Conservation (phyloP, 2,888 invertebrate genomes). For the Sinohyriopsis cumingii region DNA sequence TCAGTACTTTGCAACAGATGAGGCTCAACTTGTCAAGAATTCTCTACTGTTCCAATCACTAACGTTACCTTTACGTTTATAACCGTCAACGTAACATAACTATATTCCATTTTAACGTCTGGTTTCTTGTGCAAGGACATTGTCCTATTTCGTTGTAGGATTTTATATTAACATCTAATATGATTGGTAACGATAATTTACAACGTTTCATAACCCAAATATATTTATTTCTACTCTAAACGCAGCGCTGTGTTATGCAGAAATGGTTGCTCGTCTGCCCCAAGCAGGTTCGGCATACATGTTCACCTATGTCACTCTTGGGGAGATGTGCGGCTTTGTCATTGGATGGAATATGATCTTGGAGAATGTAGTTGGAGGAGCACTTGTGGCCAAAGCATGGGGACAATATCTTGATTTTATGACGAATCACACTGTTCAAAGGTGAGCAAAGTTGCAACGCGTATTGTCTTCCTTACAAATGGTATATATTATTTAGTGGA, state of each 20-base stretch:
- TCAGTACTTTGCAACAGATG: no score
- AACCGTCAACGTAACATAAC: no score
- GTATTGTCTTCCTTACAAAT: neutral
- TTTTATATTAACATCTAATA: no score
- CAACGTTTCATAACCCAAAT: no score
- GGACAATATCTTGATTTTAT: conserved; percentile 66
- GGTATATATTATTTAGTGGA: neutral
- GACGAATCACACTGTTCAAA: conserved; percentile 59
- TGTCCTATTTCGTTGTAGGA: no score
- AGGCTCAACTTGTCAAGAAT: no score
- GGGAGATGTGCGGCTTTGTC: conserved; percentile 66
- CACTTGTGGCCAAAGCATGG: conserved; percentile 66
- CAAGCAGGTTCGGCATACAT: conserved; percentile 64
- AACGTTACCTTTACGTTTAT: no score
- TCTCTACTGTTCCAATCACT: no score
- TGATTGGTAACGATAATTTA: no score
- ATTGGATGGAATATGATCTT: conserved; percentile 68
- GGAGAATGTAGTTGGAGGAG: conserved; percentile 63
- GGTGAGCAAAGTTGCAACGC: conserved; percentile 30
- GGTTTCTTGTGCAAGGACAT: no score
- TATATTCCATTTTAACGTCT: no score
- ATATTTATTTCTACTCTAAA: neutral
- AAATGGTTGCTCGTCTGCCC: conserved; percentile 64
- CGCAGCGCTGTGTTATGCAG: conserved; percentile 66
- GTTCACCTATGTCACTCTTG: conserved; percentile 66